A percentile compares a stretch with the other conserved stretches of the same genome.
Conservation (phyloP, 2,797 vertebrate species). For the Hydrolagus colliei region DNA sequence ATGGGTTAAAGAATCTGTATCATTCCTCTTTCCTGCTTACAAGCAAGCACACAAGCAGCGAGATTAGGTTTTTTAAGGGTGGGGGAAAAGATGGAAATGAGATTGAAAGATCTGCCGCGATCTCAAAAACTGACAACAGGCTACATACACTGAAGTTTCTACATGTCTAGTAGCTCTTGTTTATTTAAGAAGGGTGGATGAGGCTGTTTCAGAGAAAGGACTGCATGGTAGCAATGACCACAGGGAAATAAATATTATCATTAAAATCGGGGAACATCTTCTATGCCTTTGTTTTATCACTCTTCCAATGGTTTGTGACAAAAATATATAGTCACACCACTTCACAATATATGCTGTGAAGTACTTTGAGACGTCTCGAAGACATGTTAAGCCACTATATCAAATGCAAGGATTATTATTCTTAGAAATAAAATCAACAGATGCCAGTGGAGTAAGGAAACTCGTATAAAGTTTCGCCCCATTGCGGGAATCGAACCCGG, state of each 20-base stretch:
- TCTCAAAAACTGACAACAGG: too few relatives aligned
- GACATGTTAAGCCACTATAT: too few relatives aligned
- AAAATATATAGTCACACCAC: background rate
- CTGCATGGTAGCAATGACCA: too few relatives aligned
- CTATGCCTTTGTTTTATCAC: background rate
- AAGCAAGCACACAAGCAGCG: slow-evolving; percentile 11
- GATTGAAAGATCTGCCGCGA: too few relatives aligned
- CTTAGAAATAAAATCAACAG: too few relatives aligned
- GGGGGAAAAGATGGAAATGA: too few relatives aligned
- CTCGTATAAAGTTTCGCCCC: too few relatives aligned
- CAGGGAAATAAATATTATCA: background rate
- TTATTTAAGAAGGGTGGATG: background rate
- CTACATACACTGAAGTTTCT: background rate
- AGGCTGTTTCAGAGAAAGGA: background rate
- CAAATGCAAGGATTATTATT: too few relatives aligned
- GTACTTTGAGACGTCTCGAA: too few relatives aligned
- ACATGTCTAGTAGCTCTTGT: background rate
- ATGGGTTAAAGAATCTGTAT: background rate
- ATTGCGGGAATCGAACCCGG: too few relatives aligned
- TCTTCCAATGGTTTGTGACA: background rate
- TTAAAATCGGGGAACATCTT: background rate
- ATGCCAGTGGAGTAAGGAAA: too few relatives aligned
- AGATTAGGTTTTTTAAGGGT: background rate
- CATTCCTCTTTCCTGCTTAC: background rate
- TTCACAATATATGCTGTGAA: too few relatives aligned